Percentiles rank a stretch among this genome's conserved stretches.
These are phyloP conservation scores for Hirtodrosophila duncani DNA, from an alignment of 2,888 invertebrate species.

Conservation along the genomic window DNA sequence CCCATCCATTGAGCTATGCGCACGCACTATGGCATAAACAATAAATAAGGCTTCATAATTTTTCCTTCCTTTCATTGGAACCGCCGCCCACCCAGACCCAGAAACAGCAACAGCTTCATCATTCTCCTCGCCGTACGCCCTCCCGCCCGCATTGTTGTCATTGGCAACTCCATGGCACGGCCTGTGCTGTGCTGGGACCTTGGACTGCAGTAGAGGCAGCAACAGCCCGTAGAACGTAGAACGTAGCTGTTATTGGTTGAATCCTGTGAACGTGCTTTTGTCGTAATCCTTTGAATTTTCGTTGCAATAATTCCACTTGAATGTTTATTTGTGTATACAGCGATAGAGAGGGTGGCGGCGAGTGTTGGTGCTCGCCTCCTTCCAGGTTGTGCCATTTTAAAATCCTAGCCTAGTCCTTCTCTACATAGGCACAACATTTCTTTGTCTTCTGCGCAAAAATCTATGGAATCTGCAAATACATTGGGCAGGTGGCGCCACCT, in stretches of 20 bases:
- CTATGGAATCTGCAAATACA: constrained; percentile 35
- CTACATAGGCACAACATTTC: constrained; percentile 35
- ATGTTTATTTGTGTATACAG: constrained; percentile 72
- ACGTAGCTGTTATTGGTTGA: constrained; percentile 37
- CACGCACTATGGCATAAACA: constrained; percentile 73
- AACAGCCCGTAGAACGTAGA: too few species aligned
- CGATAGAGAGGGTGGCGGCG: constrained; percentile 7
- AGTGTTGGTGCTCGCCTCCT: background rate
- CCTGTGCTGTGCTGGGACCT: constrained; percentile 34
- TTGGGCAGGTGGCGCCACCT: constrained; percentile 31
- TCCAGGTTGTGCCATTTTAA: constrained; percentile 45
- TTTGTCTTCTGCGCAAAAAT: too few species aligned
- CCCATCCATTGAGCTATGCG: constrained; percentile 58
- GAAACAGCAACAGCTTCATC: too few species aligned
- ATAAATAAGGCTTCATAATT: constrained; percentile 73
- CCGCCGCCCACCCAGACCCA: constrained; percentile 43
- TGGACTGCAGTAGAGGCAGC: constrained; percentile 46
- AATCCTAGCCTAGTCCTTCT: constrained; percentile 33
- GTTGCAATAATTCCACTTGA: constrained; percentile 73
- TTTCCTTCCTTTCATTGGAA: constrained; percentile 71
- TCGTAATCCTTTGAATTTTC: constrained; percentile 73
- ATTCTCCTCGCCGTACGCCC: background rate
- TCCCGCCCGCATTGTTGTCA: constrained; percentile 63
- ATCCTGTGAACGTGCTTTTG: constrained; percentile 73
- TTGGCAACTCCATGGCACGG: constrained; percentile 50